Evolutionary conservation across 2,888 invertebrate species (phyloP).

Genomic region (Agrochola lychnidis): DNA sequence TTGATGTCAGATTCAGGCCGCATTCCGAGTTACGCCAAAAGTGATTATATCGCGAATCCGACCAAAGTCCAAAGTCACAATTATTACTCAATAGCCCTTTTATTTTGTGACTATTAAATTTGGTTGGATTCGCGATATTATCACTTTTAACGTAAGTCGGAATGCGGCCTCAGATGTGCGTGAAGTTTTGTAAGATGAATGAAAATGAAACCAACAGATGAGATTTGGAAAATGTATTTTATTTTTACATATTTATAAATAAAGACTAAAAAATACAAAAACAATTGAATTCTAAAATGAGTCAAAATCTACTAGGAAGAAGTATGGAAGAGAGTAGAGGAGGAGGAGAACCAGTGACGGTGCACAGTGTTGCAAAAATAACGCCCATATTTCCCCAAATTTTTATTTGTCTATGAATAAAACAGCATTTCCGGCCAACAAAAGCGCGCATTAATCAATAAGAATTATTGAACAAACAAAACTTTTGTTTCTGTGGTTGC

Average conservation of each 20-base stretch:
- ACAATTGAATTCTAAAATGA: neutral
- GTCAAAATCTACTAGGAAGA: neutral
- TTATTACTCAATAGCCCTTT: no score
- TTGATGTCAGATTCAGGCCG: constrained; percentile 3
- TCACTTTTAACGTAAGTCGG: no score
- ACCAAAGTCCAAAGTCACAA: no score
- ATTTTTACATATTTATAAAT: neutral
- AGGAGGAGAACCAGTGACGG: neutral
- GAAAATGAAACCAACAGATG: neutral
- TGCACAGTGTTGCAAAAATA: constrained; percentile 39
- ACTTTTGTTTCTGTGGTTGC: constrained; percentile 51
- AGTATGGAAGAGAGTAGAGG: fast-evolving
- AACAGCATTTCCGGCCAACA: constrained; percentile 37
- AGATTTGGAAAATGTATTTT: neutral
- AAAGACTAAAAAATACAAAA: no score
- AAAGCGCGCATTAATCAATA: constrained; percentile 10
- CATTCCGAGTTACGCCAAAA: no score
- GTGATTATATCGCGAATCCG: no score
- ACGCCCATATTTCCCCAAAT: neutral
- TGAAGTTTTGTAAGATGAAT: no score
- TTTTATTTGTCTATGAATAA: constrained; percentile 41
- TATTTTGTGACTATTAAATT: no score
- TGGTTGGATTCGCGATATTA: no score
- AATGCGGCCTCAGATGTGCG: no score
- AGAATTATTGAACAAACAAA: constrained; percentile 30